Base-by-base conservation (phyloP, 2,888 invertebrate genomes). In the Dryobota labecula region DNA sequence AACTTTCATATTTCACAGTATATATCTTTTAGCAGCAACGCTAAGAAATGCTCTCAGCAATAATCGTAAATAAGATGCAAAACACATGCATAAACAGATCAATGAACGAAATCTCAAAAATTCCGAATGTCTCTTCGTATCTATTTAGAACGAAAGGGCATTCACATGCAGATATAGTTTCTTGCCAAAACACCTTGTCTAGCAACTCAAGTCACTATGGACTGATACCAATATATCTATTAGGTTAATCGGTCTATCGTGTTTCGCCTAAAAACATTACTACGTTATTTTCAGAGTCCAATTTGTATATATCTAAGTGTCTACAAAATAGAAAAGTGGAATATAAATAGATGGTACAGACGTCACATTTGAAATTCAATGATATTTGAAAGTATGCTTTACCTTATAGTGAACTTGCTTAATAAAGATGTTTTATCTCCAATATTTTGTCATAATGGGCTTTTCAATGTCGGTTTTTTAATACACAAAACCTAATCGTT, bases 121-220 rank as follows among this genome's bases (percentile, higher is more conserved):
- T 56, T 41, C 24, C 36, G 41, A 80, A 80, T 65, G 47, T 47
- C 27, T 64, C 30, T 45, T 53, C 27, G 18, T 69, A 49, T 68
- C 51, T 74, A 68, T 82, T 69, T 68, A 45, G 63, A 69, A 63
- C 54, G 53, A 78, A 75, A 81, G 82, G 80, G 80, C 80, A 75
- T 81, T 81, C 80, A 82, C 83, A 41, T 82, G 53, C 63, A 69
- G 58, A 56, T 67, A 56, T 30, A 47, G 61, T 68, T 66, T 66
- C 73, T 64, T 80, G 78, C 80, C 82, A 80, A 81, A 77, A 80
- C 58, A 73, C 63, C 56, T 63, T 61, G 38, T 60, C 53, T 57
- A 65, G 47, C 60, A 66, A 60, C 76, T 76, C n/a, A 66, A 69
- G 54, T 56, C 33, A 57, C 27, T 71, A 69, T 73, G 51, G 54